Percentiles rank a stretch among this genome's conserved stretches.
phyloP scores from a whole-genome alignment of 2,888 invertebrate genomes.

The Tethea ocularis region DNA sequence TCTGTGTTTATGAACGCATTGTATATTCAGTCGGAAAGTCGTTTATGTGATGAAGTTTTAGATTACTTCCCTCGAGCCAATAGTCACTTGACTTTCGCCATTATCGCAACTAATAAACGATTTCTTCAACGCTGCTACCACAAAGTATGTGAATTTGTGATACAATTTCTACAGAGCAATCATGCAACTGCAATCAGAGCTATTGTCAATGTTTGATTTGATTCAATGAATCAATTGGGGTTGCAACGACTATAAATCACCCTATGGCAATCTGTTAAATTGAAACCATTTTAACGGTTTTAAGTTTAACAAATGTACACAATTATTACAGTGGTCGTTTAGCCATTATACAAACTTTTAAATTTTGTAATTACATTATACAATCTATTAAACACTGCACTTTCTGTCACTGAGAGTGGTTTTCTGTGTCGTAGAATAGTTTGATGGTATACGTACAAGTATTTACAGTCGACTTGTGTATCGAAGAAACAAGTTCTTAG shows the following conservation, averaged over 20 bases:
- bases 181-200: not conserved
- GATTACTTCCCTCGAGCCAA: not conserved
- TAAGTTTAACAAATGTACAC: constrained; percentile 18
- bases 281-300: constrained; percentile 4
- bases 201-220: not conserved
- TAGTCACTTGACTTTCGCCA: not conserved
- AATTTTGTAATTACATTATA: constrained; percentile 39
- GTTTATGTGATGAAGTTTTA: not conserved
- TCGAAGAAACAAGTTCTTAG: constrained; percentile 42
- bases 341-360: constrained; percentile 36
- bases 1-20: not conserved
- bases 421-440: constrained; percentile 55
- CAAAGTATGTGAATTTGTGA: not conserved
- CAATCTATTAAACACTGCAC: constrained; percentile 45
- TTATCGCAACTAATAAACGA: not conserved
- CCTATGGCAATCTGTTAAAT: not conserved
- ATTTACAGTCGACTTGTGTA: constrained; percentile 34
- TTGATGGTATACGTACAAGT: constrained; percentile 31
- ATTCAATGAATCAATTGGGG: not conserved
- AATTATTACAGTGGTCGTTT: constrained; percentile 19
- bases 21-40: not conserved
- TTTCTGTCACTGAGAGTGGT: constrained; percentile 51
- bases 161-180: not conserved
- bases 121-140: not conserved
- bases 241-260: not conserved